Conservation (phyloP, 2,113 vertebrate genomes). For the Microcebus murinus region DNA sequence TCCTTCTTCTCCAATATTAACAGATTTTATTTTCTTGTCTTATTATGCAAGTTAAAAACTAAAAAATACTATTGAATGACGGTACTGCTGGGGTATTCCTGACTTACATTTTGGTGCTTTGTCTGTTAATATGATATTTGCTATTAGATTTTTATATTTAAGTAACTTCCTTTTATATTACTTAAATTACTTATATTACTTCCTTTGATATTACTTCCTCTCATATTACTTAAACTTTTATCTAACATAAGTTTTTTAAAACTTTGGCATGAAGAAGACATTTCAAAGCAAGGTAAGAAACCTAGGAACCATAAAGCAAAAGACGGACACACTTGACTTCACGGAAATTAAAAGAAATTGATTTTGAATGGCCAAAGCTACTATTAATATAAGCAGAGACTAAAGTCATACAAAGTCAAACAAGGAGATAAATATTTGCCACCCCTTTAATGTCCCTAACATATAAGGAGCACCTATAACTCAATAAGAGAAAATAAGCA, state of each 20-base stretch:
- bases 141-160: not conserved
- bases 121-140: not conserved
- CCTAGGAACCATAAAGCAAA: not conserved
- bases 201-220: too few relatives aligned
- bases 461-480: not conserved
- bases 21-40: not conserved
- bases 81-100: not conserved
- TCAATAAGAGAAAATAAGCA: not conserved
- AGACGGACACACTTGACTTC: not conserved
- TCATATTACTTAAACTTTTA: too few relatives aligned
- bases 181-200: too few relatives aligned
- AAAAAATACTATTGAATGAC: not conserved
- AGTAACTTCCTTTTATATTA: not conserved
- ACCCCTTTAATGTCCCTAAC: not conserved
- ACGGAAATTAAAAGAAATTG: not conserved
- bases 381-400: not conserved
- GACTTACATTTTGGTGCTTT: not conserved
- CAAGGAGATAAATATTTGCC: not conserved
- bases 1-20: not conserved
- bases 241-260: not conserved
- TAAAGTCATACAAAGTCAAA: not conserved
- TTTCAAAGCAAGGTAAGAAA: not conserved
- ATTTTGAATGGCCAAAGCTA: not conserved
- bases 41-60: not conserved
- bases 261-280: not conserved